These are phyloP conservation scores for Phaenicophaeus curvirostris DNA, from an alignment of 2,797 vertebrate genomes.

Conservation along the genomic window DNA sequence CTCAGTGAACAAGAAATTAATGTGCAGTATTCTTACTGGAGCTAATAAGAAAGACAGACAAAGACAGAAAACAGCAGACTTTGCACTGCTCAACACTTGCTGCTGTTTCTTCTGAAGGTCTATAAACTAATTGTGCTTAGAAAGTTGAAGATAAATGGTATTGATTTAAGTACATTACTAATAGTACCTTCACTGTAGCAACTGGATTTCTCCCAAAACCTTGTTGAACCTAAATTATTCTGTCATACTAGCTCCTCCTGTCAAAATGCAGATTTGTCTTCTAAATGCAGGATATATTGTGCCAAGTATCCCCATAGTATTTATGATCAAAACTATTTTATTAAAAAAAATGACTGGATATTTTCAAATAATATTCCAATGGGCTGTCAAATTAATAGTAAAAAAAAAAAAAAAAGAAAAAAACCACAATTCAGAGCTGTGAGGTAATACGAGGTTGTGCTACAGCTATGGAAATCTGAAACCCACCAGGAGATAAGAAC, in stretches of 20 bases:
- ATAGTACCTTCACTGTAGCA: neutral
- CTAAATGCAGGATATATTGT: slow-evolving; percentile 31
- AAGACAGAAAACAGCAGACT: slow-evolving; percentile 1
- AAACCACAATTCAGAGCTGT: neutral
- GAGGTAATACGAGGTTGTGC: neutral
- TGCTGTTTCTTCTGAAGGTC: neutral
- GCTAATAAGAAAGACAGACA: neutral
- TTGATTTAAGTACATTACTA: slow-evolving; percentile 48
- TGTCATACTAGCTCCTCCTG: slow-evolving; percentile 25
- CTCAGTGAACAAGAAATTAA: neutral
- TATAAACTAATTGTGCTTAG: slow-evolving; percentile 16
- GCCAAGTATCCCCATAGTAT: neutral
- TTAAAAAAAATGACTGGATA: slow-evolving; percentile 40
- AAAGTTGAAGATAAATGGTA: slow-evolving; percentile 52
- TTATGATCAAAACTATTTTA: slow-evolving; percentile 54
- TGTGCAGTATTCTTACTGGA: neutral
- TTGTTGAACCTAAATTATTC: slow-evolving; percentile 52
- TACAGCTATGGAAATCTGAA: neutral
- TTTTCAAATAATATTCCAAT: slow-evolving; percentile 50
- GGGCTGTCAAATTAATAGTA: slow-evolving; percentile 13
- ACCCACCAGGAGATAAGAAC: neutral
- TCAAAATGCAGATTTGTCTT: slow-evolving; percentile 53
- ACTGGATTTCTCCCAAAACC: slow-evolving; percentile 51
- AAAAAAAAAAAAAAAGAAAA: neutral
- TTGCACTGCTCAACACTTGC: neutral